These are phyloP conservation scores for Podargus strigoides DNA, from an alignment of 2,797 vertebrate species.

Conservation along the genomic window DNA sequence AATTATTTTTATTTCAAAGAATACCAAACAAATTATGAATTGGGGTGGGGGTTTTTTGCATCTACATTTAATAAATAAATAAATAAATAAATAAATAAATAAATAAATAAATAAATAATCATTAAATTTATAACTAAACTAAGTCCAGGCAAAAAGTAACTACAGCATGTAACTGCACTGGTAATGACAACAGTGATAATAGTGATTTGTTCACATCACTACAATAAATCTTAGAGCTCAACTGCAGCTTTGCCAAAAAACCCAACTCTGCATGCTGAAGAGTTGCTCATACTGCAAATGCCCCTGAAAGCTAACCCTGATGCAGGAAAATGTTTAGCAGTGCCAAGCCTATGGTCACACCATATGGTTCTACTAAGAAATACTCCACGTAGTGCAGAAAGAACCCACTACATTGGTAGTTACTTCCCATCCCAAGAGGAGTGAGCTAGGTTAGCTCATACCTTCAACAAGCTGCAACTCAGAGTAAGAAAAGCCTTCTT, in stretches of 20 bases:
- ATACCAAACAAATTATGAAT: not conserved
- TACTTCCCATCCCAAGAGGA: not conserved
- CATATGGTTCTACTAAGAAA: not conserved
- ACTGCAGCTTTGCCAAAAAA: not conserved
- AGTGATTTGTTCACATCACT: not conserved
- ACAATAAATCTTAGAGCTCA: not conserved
- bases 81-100: not conserved
- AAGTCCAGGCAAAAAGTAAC: not conserved
- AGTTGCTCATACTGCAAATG: not conserved
- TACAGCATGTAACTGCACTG: not conserved
- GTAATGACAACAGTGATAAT: not conserved
- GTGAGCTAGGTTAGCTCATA: not conserved
- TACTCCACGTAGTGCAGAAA: not conserved
- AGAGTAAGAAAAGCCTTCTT: not conserved
- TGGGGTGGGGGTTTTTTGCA: not conserved
- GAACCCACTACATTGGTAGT: no score
- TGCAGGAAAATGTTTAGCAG: fast-evolving
- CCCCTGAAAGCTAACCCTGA: not conserved
- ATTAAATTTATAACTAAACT: not conserved
- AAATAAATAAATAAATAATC: not conserved
- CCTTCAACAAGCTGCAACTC: not conserved
- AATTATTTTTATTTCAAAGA: not conserved
- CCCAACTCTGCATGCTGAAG: fast-evolving
- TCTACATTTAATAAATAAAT: not conserved
- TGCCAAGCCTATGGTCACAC: not conserved